phyloP scores from a whole-genome alignment of 2,888 invertebrate species.

The Dynastes hyllus region DNA sequence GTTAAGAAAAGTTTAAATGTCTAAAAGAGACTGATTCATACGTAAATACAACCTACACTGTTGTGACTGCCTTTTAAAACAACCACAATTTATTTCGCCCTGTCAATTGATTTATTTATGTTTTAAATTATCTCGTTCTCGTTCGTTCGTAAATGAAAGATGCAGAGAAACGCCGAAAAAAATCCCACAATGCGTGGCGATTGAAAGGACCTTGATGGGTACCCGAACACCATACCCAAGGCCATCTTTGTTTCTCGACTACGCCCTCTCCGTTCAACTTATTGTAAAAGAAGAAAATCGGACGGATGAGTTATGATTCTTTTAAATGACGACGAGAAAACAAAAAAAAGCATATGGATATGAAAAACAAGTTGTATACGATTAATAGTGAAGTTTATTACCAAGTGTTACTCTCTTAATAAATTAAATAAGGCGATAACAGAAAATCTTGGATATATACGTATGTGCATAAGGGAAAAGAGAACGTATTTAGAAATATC shows the following conservation, averaged over 20 bases:
- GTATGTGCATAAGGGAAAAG: background rate
- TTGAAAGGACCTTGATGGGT: constrained; percentile 32
- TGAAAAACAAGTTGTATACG: constrained; percentile 25
- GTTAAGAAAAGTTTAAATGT: constrained; percentile 1
- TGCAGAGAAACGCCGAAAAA: constrained; percentile 21
- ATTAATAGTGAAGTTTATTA: constrained; percentile 30
- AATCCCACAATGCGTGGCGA: constrained; percentile 34
- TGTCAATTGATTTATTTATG: constrained; percentile 42
- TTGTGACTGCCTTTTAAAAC: constrained; percentile 28
- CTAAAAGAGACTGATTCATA: constrained; percentile 7
- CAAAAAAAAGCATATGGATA: too few species aligned
- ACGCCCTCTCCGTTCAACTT: constrained; percentile 12
- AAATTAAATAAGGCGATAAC: constrained; percentile 31
- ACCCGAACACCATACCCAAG: constrained; percentile 27
- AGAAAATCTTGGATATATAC: constrained; percentile 17
- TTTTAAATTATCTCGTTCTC: constrained; percentile 27
- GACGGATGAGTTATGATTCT: constrained; percentile 22
- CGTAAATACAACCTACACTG: constrained; percentile 14
- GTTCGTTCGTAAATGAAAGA: constrained; percentile 16
- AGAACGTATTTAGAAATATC: constrained; percentile 14
- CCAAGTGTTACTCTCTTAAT: constrained; percentile 26
- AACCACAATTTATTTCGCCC: constrained; percentile 22
- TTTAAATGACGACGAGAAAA: too few species aligned
- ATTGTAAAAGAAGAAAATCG: constrained; percentile 12
- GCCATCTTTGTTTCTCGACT: constrained; percentile 27